phyloP scores from a whole-genome alignment of 2,888 invertebrate species.

The Sturmia bella region DNA sequence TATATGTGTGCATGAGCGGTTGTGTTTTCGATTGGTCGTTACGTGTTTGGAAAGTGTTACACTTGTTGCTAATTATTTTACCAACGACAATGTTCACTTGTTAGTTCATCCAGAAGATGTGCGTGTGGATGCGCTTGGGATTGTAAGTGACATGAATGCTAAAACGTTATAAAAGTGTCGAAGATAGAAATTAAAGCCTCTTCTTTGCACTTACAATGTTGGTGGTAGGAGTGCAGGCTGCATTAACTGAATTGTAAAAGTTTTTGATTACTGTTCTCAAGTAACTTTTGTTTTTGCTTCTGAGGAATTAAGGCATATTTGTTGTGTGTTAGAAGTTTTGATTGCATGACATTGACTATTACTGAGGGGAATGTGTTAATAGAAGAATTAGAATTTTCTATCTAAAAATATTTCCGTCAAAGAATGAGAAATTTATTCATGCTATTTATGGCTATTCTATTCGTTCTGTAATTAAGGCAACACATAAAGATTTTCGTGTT shows the following conservation, averaged over 20 bases:
- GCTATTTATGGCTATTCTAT: too few species aligned
- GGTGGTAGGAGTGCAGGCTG: background rate
- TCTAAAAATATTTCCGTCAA: too few species aligned
- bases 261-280: constrained; percentile 48
- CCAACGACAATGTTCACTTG: background rate
- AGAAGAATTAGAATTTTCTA: too few species aligned
- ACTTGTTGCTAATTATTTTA: constrained; percentile 54
- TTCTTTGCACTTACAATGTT: constrained; percentile 9
- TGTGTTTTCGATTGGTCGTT: background rate
- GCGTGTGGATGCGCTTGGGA: background rate
- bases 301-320: constrained; percentile 17
- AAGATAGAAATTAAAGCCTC: background rate
- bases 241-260: constrained; percentile 43
- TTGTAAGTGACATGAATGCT: constrained; percentile 9
- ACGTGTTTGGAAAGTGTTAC: constrained; percentile 47
- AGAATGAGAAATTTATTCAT: too few species aligned
- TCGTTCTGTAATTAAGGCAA: too few species aligned
- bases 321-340: background rate
- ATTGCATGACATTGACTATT: background rate
- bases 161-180: background rate
- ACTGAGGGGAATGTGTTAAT: too few species aligned
- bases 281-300: constrained; percentile 29
- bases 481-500: too few species aligned
- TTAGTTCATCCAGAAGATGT: background rate
- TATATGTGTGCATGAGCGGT: too few species aligned